Evolutionary conservation across 2,797 vertebrate species (phyloP).

Genomic region (Sebastes matsubarae): DNA sequence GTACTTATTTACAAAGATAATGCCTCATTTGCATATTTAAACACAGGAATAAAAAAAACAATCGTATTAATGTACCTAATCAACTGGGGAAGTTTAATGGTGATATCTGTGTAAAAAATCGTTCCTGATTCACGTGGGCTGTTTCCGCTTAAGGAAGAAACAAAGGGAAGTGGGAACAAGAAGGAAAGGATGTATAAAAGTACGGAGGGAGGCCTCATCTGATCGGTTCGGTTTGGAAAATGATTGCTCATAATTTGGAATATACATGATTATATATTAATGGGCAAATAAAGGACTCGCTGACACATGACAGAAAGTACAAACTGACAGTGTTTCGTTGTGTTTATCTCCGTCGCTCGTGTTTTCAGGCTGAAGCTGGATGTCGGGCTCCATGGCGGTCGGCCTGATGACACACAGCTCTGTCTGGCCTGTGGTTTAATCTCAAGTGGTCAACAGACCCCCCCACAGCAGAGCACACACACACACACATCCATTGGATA

Average conservation of each 20-base stretch:
- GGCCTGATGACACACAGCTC: conserved; percentile 74
- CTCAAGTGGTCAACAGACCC: conserved; percentile 71
- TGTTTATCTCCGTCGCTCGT: conserved; percentile 43
- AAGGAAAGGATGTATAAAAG: background rate
- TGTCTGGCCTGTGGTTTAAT: conserved; percentile 79
- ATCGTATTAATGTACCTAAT: rapidly evolving
- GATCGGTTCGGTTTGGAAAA: background rate
- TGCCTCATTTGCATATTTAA: too few species aligned
- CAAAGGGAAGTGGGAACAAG: background rate
- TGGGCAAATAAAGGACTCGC: background rate
- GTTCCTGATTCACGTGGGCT: too few species aligned
- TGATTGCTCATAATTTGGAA: background rate
- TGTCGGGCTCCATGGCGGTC: conserved; percentile 50
- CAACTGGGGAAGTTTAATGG: too few species aligned
- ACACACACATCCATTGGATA: conserved; percentile 25
- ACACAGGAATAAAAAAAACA: too few species aligned
- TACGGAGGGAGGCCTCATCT: background rate
- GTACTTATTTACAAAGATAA: too few species aligned
- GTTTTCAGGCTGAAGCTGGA: conserved; percentile 41
- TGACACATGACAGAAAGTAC: background rate
- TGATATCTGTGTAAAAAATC: too few species aligned
- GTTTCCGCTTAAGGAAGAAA: background rate
- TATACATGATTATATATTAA: background rate
- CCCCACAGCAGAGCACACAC: conserved; percentile 10
- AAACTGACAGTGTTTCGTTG: background rate